Base-by-base conservation (phyloP, 2,888 invertebrate genomes). In the Platerodrilus igneus region DNA sequence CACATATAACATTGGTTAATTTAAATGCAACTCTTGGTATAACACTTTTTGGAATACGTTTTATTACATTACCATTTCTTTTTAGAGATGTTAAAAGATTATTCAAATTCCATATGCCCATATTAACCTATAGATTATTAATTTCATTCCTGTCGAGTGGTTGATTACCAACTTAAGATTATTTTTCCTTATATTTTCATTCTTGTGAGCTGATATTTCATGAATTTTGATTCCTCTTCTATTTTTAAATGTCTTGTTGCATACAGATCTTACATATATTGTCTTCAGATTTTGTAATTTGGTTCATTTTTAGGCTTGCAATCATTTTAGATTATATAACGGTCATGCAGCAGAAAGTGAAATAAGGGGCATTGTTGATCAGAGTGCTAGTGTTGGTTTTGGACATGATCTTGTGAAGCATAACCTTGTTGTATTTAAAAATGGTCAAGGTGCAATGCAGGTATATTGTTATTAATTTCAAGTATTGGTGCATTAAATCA, bases 301-400 rank as follows among this genome's bases (percentile, higher is more conserved):
- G n/a, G n/a, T n/a, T n/a, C 38, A 37, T 31, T 21, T 58, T 5
- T 48, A 80, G 83, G 78, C 87, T 1, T 86, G 87, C 62, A 87
- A 86, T 63, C 81, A 83, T 56, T 89, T 85, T 63, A 76, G 83
- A 28, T 72, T 97, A 18, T 96, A 94, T 64, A 94, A 94, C 60
- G 95, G 95, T 2, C 87, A 88, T 57, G 87, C 92, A 3, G 97
- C 97, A 9, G 95, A 97, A 71, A 83, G 81, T 27, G 95, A 94
- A 66, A 74, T 96, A 48, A 74, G 91, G 75, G 72, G 86, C 67
- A 71, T 95, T 69, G 65, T 76, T 50, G 77, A 90, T 71, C 68
- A 86, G 75, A 70, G 87, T 69, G 66, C 86, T 66, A 62, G 76
- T 70, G 66, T 78, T n/a, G 66, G 81, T 0, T 94, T 90, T 60